Base-by-base conservation (phyloP, 2,797 vertebrate species). In the Sebastes matsubarae region DNA sequence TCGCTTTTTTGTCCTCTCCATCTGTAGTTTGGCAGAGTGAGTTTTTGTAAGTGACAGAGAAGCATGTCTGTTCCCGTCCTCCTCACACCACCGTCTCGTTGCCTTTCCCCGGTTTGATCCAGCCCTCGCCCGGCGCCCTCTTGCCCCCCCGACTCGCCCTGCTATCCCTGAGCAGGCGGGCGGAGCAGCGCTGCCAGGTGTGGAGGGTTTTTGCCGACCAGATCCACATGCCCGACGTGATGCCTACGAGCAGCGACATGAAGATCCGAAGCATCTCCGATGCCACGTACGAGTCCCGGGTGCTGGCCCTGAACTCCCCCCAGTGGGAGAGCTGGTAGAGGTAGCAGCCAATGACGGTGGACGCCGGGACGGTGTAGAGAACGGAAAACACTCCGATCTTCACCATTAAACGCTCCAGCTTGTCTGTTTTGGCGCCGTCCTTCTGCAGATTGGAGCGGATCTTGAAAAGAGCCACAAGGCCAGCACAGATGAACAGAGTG, bases 191-290 rank as follows among this genome's bases (percentile, higher is more conserved):
- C 91, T 98, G 97, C 99, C 99, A 99, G 0, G 98, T 99, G 94
- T 99, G 98, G 59, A 99, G 96, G 5, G 98, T 99, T 90, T 99
- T 99, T 67, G 98, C 98, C 0, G 98, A 99, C 98, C 98, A 99
- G 92, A 99, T 99, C 98, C 98, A 99, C 98, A 99, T 99, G 82
- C 99, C 97, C 1, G 98, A 99, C 0, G 99, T 99, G 92, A 99
- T 99, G 85, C 98, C 98, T 81, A 99, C 98, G 3, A 99, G 95
- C 86, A 99, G 94, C n/a, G 97, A 98, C 98, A 99, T 99, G 90
- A 99, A 99, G 87, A 99, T 99, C 83, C 98, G 97, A 13, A 99
- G 96, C 98, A 99, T 99, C 91, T 99, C 98, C 9, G 99, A 97
- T 0, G 97, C 97, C 92, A 98, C 97, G 25, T 98, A 99, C 12